Conservation (phyloP, 2,113 vertebrate genomes). For the Xyliphius kryptos region DNA sequence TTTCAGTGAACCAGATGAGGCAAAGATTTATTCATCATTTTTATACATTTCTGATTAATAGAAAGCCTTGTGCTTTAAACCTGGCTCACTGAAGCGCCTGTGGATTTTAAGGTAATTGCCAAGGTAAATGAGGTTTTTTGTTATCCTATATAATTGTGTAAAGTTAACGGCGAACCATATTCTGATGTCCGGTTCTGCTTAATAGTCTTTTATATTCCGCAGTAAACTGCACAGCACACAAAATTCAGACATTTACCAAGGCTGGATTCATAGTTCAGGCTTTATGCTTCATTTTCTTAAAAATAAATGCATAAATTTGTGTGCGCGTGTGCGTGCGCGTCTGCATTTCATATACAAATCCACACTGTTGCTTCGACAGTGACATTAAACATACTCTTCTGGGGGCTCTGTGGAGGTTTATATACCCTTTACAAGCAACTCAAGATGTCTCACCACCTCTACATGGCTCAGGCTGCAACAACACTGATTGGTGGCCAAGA, state of each 20-base stretch:
- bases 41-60: constrained; percentile 14
- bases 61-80: constrained; percentile 36
- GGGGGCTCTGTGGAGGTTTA: too few species aligned
- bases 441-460: too few species aligned
- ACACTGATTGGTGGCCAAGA: too few species aligned
- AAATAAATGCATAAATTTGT: too few species aligned
- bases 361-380: too few species aligned
- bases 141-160: neutral
- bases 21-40: constrained; percentile 45
- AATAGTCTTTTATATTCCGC: neutral
- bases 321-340: too few species aligned
- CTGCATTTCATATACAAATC: too few species aligned
- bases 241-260: neutral
- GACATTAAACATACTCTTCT: too few species aligned
- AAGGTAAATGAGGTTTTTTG: constrained; percentile 10
- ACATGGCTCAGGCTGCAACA: too few species aligned
- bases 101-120: constrained; percentile 31
- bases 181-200: constrained; percentile 4
- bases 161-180: neutral
- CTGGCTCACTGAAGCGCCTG: constrained; percentile 30
- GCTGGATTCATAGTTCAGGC: too few species aligned
- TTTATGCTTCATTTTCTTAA: too few species aligned
- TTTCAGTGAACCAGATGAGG: constrained; percentile 27
- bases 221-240: neutral
- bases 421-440: too few species aligned